A percentile compares a stretch with the other conserved stretches of the same genome.
These are phyloP conservation scores for Lophius americanus DNA, from an alignment of 2,797 vertebrate genomes.

Conservation along the genomic window DNA sequence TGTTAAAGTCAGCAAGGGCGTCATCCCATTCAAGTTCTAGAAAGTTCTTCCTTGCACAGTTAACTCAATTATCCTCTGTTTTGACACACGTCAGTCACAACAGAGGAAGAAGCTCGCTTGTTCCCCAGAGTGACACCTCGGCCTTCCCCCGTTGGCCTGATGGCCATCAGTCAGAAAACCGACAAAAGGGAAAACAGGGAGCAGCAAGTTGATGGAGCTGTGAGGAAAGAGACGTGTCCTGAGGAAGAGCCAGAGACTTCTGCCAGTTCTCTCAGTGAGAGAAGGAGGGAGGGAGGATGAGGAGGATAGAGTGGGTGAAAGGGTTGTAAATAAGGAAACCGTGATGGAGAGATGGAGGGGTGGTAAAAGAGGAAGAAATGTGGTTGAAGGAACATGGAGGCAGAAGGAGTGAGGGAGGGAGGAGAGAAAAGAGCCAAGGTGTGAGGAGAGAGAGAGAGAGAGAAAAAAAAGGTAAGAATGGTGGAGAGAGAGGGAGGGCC, in stretches of 20 bases:
- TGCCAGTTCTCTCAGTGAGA: constrained; percentile 59
- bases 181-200: not conserved
- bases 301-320: not conserved
- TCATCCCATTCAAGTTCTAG: constrained; percentile 21
- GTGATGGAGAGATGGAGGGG: constrained; percentile 9
- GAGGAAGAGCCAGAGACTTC: constrained; percentile 56
- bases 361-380: constrained; percentile 10
- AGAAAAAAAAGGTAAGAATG: constrained; percentile 17
- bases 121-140: constrained; percentile 24
- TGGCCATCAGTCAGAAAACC: constrained; percentile 44
- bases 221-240: constrained; percentile 56
- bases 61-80: constrained; percentile 43
- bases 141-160: constrained; percentile 28
- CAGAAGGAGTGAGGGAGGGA: constrained; percentile 1
- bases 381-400: too few relatives aligned
- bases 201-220: constrained; percentile 35
- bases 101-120: constrained; percentile 13
- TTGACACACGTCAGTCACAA: constrained; percentile 43
- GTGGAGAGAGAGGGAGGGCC: constrained; percentile 30
- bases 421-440: constrained; percentile 1
- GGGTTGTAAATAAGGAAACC: not conserved
- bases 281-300: constrained; percentile 2
- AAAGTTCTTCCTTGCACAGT: constrained; percentile 8
- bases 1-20: constrained; percentile 25
- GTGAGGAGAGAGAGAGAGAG: constrained; percentile 11